Percentiles rank a stretch among this genome's conserved stretches.
Evolutionary conservation across 2,113 vertebrate genomes (phyloP).

Genomic region (Murina feae): DNA sequence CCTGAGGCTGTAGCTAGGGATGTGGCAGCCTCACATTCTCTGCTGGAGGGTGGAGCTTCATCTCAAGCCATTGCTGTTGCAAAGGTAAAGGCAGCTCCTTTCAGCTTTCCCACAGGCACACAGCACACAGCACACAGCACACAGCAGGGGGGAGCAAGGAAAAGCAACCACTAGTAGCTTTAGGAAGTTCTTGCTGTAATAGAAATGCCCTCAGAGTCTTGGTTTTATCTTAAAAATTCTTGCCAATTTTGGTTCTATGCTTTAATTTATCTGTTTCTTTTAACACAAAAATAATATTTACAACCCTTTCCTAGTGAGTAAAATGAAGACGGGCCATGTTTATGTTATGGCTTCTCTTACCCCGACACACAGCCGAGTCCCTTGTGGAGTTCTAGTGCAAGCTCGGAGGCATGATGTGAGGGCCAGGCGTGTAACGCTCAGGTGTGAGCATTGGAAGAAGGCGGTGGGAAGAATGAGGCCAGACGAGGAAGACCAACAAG

Average conservation of each 20-base stretch:
- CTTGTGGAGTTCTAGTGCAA: neutral
- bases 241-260: neutral
- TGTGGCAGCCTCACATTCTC: neutral
- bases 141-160: neutral
- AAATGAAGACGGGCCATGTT: neutral
- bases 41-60: neutral
- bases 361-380: no score
- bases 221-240: neutral
- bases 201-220: neutral
- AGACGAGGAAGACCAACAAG: neutral
- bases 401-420: neutral
- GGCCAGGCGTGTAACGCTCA: neutral
- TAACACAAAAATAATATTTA: neutral
- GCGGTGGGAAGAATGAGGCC: neutral
- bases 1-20: neutral
- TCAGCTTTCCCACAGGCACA: neutral
- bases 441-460: neutral
- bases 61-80: neutral
- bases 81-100: neutral
- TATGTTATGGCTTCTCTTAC: neutral
- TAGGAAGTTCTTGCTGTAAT: neutral
- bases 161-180: neutral
- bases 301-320: neutral
- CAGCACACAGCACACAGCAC: neutral
- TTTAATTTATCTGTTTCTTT: neutral